phyloP scores from a whole-genome alignment of 2,113 vertebrate genomes.

The Burhinus bistriatus region DNA sequence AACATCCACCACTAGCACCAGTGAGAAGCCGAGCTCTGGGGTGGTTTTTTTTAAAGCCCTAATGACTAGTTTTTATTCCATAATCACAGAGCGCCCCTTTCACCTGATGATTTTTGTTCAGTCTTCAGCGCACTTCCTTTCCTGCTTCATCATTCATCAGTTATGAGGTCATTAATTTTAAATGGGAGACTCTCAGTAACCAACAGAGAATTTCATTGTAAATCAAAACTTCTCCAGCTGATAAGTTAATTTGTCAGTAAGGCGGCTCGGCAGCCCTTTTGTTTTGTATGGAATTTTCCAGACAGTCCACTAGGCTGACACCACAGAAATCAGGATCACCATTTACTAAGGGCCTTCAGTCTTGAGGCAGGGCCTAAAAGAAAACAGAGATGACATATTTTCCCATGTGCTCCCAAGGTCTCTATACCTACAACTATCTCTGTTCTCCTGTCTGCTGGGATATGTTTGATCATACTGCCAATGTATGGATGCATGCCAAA shows the following conservation, averaged over 20 bases:
- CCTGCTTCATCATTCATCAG: slow-evolving; percentile 42
- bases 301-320: not conserved
- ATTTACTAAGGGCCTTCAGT: not conserved
- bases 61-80: slow-evolving; percentile 39
- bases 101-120: slow-evolving; percentile 39
- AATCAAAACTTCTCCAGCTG: slow-evolving; percentile 42
- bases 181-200: not conserved
- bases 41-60: not conserved
- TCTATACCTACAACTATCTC: slow-evolving; percentile 26
- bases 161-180: slow-evolving; percentile 47
- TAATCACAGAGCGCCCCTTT: slow-evolving; percentile 13
- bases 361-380: not conserved
- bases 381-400: not conserved
- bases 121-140: slow-evolving; percentile 5
- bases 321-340: not conserved
- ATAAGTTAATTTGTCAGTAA: slow-evolving; percentile 54
- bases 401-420: not conserved
- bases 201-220: slow-evolving; percentile 19
- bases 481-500: slow-evolving; percentile 28
- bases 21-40: not conserved
- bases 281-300: slow-evolving; percentile 26
- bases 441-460: slow-evolving; percentile 3
- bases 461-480: slow-evolving; percentile 25
- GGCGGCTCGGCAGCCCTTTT: not conserved
- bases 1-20: slow-evolving; percentile 19